phyloP scores from a whole-genome alignment of 2,113 vertebrate species.

The Sphaerodactylus townsendi region DNA sequence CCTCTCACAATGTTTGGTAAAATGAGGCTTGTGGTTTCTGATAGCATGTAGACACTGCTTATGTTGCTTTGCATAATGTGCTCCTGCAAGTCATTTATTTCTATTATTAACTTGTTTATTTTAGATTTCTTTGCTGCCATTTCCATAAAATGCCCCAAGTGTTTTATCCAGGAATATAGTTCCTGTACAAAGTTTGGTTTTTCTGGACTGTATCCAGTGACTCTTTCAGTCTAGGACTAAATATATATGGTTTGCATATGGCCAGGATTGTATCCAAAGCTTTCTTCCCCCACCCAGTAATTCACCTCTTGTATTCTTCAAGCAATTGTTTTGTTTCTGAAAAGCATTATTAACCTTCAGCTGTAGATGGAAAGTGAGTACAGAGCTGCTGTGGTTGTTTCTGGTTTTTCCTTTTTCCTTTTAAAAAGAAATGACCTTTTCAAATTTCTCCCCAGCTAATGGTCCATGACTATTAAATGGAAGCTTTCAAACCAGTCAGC shows the following conservation, averaged over 20 bases:
- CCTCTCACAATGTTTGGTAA: neutral
- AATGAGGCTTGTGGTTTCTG: neutral
- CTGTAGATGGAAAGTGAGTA: slow-evolving; percentile 51
- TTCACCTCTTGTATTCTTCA: slow-evolving; percentile 7
- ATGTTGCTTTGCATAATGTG: neutral
- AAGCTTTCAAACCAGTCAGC: slow-evolving; percentile 62
- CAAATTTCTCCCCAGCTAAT: slow-evolving; percentile 65
- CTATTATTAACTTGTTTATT: too few species aligned
- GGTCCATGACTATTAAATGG: slow-evolving; percentile 60
- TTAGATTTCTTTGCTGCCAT: too few species aligned
- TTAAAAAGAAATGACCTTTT: slow-evolving; percentile 64
- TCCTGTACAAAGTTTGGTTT: neutral
- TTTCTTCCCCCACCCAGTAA: neutral
- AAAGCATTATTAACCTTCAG: slow-evolving; percentile 64
- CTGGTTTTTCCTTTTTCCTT: slow-evolving; percentile 47
- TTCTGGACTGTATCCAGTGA: slow-evolving; percentile 19
- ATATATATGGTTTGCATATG: neutral
- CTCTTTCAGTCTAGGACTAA: neutral
- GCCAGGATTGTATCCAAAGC: neutral
- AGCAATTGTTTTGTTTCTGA: neutral
- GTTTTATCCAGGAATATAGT: neutral
- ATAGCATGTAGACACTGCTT: neutral
- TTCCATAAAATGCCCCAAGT: too few species aligned
- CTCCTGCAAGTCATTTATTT: neutral
- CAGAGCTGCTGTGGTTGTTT: slow-evolving; percentile 51